Base-by-base conservation (phyloP, 2,113 vertebrate genomes). In the Coptodon bakossiorum region DNA sequence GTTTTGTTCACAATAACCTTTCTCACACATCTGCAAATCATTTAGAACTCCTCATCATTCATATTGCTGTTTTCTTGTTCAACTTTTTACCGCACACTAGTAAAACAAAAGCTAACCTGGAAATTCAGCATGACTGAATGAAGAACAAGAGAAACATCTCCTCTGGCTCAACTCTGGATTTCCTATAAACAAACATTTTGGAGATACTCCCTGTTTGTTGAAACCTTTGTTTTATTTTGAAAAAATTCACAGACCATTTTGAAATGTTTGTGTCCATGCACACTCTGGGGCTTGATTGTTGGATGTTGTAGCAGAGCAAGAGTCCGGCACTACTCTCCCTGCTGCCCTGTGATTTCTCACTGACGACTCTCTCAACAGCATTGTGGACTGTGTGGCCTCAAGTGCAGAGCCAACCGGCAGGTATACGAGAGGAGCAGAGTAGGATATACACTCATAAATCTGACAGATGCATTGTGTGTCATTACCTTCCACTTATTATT, bases 401-500 rank as follows among this genome's bases (percentile, higher is more conserved):
- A 82, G 86, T 66, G 50, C 56, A 86, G 80, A 86, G 82, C 83
- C 24, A 34, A 73, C 84, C 76, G 22, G 86, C 90, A 86, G 93
- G 92, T 92, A 86, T 68, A 85, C 17, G 85, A 80, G 79, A 87
- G 80, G 88, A 92, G 76, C 68, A 81, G 52, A 83, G 83, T 76
- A 66, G 92, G 86, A 92, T 80, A 80, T 71, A 83, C 85, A 45
- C 78, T 89, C 93, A 93, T 94, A 94, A 92, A 94, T 95, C 93
- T 92, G 92, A 93, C 91, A 90, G 94, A 92, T 93, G 91, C 92
- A 92, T 92, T 85, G 91, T 86, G 90, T 93, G 91, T 93, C 93
- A 94, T 94, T 94, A 94, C 92, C 81, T 82, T 93, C 94, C 87
- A 92, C 94, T 95, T 92, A 94, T 95, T 95, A 91, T 92, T 92